Evolutionary conservation across 1,140 invertebrate genomes (phyloP), one percentile per base, ranked within the genome.

Genomic region (Megalonaias nervosa): DNA sequence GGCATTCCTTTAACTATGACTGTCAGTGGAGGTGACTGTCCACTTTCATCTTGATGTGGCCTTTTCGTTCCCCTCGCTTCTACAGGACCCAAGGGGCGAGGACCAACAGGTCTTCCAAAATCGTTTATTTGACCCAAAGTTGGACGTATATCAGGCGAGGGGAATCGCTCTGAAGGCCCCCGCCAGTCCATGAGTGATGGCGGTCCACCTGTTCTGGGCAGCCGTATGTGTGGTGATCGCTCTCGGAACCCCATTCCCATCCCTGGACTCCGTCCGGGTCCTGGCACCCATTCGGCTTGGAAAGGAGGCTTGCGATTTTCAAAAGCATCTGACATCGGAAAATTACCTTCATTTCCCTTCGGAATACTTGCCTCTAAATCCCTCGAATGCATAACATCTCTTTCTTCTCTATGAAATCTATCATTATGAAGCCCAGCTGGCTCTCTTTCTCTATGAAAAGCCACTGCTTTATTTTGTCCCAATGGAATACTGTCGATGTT

Each of bases 1-100:
- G 87, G 84, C 56, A 91, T 71, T 70, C 85, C 85, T 72, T 83
- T 83, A 0, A 88, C 78, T 60, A 76, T 58, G 13, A 85, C 69
- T 69, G 75, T 66, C 48, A 60, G 62, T 59, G 60, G 66, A 16
- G 31, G 61, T 55, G 21, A 26, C 15, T 48, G 38, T 48, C 38
- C 38, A 48, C 38, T 48, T 48, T 48, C 38, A 48, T 21, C 38
- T 9, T 9, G 9, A 58, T 76, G 73, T 13, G 71, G 75, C 62
- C 74, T 55, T 67, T 81, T 81, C 14, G 67, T 17, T 62, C 79
- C 79, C 60, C 75, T 73, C 16, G 67, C 21, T 55, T 81, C 79
- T n/a, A 67, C 64, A 2, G 17, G 3, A 1, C 60, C 55, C 57
- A 19, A 23, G 60, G 17, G 48, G 68, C n/a, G 4, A 21, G n/a